A percentile compares a stretch with the other conserved stretches of the same genome.
Conservation (phyloP, 2,888 invertebrate genomes). For the Hirtodrosophila duncani region DNA sequence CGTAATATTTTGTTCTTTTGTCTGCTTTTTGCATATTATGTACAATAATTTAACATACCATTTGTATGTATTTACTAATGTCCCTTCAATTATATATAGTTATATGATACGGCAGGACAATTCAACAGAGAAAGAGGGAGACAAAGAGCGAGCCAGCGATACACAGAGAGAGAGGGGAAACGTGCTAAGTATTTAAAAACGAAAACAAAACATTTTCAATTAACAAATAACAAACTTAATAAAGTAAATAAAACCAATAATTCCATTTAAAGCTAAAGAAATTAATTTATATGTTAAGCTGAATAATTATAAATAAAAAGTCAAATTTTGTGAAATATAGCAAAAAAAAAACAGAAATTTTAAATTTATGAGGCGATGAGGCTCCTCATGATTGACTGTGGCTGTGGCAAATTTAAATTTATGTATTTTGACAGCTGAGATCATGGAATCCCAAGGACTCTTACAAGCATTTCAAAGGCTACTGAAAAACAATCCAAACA, state of each 20-base stretch:
- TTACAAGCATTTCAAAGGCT: too few relatives aligned
- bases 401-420: conserved; percentile 16
- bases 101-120: background rate
- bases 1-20: too few relatives aligned
- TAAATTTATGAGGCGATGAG: conserved; percentile 9
- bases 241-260: conserved; percentile 21
- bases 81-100: conserved; percentile 6
- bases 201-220: conserved; percentile 6
- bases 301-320: background rate
- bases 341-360: conserved; percentile 15
- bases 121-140: background rate
- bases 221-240: conserved; percentile 6
- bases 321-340: too few relatives aligned
- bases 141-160: conserved; percentile 1
- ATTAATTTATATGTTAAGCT: conserved; percentile 34
- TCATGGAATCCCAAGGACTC: too few relatives aligned
- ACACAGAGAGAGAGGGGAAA: background rate
- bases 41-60: conserved; percentile 41
- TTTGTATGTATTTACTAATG: conserved; percentile 14
- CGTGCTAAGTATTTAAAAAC: too few relatives aligned
- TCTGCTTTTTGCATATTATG: conserved; percentile 34
- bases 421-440: background rate
- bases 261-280: conserved; percentile 20
- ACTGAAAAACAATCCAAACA: too few relatives aligned
- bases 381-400: too few relatives aligned